Evolutionary conservation across 2,113 vertebrate species (phyloP).

Genomic region (Entomyzon cyanotis): DNA sequence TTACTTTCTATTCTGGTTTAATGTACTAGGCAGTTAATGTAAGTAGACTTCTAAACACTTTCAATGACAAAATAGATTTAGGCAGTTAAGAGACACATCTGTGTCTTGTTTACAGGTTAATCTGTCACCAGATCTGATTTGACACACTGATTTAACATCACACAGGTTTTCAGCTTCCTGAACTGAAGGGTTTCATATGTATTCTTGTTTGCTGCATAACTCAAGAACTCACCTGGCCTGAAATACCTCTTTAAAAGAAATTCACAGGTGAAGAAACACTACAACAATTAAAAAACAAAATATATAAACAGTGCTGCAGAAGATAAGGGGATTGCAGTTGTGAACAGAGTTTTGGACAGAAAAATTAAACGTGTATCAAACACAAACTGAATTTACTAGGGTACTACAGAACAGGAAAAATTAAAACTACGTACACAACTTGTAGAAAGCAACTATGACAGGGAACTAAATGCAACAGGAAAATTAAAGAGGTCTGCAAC

Average conservation of each 20-base stretch:
- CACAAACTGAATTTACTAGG: neutral
- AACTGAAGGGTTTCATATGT: neutral
- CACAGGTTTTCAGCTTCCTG: neutral
- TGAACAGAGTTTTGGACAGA: neutral
- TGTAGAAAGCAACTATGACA: neutral
- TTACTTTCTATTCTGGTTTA: neutral
- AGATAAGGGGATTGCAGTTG: neutral
- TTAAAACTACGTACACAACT: neutral
- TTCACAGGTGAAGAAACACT: neutral
- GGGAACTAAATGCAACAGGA: neutral
- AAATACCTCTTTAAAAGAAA: neutral
- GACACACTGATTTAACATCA: constrained; percentile 4
- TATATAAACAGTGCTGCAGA: neutral
- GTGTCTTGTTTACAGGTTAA: constrained; percentile 40
- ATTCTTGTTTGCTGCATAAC: neutral
- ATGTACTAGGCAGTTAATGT: neutral
- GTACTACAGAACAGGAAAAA: neutral
- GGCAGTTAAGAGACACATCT: constrained; percentile 1
- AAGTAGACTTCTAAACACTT: constrained; percentile 4
- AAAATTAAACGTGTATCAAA: neutral
- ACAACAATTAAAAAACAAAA: neutral
- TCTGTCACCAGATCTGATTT: constrained; percentile 42
- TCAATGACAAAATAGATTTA: constrained; percentile 23
- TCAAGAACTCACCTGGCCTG: neutral
- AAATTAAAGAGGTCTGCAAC: neutral